Evolutionary conservation across 2,113 vertebrate genomes (phyloP), one percentile per base, ranked within the genome.

Genomic region (Mohoua ochrocephala): DNA sequence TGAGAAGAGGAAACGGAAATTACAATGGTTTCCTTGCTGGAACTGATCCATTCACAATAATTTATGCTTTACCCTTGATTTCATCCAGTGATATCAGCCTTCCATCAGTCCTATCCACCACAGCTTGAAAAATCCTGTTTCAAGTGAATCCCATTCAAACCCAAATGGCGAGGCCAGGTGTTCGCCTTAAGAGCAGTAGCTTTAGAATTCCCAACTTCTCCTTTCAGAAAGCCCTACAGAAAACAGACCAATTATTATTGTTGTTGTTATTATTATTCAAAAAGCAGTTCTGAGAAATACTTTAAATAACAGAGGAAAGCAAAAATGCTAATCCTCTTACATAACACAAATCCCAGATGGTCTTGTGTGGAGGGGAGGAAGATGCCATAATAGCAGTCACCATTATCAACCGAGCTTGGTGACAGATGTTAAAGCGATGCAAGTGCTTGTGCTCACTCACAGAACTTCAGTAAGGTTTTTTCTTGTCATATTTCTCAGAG

Each of bases 301-400:
- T 97, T 98, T 97, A 97, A 97, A 97, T 95, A 94, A 97, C 96
- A 95, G 89, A 98, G 95, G 92, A 96, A 91, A 95, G 89, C 93
- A 92, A 94, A 97, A 98, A 97, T 97, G 97, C 96, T 97, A 96
- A 97, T 91, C 93, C 96, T 97, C 93, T 87, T 97, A 96, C 90
- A 93, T 91, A 96, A 95, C 97, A 95, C 96, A 98, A 95, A 94
- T 93, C 97, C 97, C 98, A 98, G 98, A 97, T 97, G 97, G 97
- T 93, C 97, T 92, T 93, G 91, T 95, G 89, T 60, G 17, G 89
- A 96, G 95, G 83, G 90, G 95, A 97, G 93, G 97, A 96, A 96
- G 95, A 93, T 93, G 84, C 96, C 87, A 39, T 77, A 47, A 96
- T 95, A 97, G 95, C 91, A 95, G 87, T 87, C 92, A 83, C 91